Evolutionary conservation across 2,797 vertebrate genomes (phyloP).

Genomic region (Pseudomugil gertrudae): DNA sequence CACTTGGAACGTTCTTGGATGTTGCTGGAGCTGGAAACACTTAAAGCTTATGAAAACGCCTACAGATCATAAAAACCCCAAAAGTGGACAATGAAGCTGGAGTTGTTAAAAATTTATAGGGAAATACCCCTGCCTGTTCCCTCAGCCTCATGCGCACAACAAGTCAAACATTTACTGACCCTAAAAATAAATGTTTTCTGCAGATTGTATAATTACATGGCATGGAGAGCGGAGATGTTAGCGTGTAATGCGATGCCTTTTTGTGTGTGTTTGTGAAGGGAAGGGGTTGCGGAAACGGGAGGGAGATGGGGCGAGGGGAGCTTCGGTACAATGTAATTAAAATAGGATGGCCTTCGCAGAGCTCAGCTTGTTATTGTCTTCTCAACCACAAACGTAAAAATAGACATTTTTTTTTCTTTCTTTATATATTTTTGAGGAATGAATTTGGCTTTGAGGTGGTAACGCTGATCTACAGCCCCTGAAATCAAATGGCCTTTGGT

Average conservation of each 20-base stretch:
- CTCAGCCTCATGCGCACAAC: slow-evolving; percentile 39
- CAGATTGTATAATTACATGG: slow-evolving; percentile 79
- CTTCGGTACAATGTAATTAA: slow-evolving; percentile 80
- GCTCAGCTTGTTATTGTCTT: slow-evolving; percentile 80
- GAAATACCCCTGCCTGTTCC: slow-evolving; percentile 69
- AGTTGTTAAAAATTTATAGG: slow-evolving; percentile 76
- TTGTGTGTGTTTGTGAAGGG: slow-evolving; percentile 80
- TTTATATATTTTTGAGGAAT: slow-evolving; percentile 40
- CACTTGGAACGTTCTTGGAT: slow-evolving; percentile 40
- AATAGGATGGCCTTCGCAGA: slow-evolving; percentile 76
- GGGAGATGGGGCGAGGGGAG: slow-evolving; percentile 66
- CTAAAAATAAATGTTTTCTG: slow-evolving; percentile 83
- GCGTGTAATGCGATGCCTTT: slow-evolving; percentile 77
- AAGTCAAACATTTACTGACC: slow-evolving; percentile 81
- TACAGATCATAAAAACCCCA: slow-evolving; percentile 63
- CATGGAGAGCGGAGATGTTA: slow-evolving; percentile 57
- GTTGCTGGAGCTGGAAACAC: slow-evolving; percentile 49
- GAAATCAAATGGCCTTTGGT: slow-evolving; percentile 6
- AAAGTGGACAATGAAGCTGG: slow-evolving; percentile 72
- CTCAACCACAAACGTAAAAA: slow-evolving; percentile 75
- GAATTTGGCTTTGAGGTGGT: slow-evolving; percentile 35
- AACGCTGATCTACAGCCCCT: slow-evolving; percentile 25
- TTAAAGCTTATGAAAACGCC: slow-evolving; percentile 65
- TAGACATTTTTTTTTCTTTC: slow-evolving; percentile 53
- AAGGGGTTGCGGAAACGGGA: slow-evolving; percentile 79